phyloP scores from a whole-genome alignment of 2,888 invertebrate genomes.

The Syritta pipiens region DNA sequence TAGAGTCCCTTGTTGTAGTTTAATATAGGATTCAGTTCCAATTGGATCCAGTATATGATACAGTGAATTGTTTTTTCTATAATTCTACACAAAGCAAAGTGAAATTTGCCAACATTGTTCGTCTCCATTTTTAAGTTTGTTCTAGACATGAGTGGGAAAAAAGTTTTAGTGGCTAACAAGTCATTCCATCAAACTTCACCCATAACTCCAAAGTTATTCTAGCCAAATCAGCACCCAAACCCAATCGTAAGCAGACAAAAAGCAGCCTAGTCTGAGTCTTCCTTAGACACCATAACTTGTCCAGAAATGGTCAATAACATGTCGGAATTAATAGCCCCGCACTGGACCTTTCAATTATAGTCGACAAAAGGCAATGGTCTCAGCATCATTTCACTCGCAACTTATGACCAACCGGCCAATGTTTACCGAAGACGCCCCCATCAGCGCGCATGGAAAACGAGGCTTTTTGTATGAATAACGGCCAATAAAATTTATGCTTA shows the following conservation, averaged over 20 bases:
- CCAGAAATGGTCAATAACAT: conserved; percentile 7
- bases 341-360: background rate
- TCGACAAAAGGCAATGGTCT: background rate
- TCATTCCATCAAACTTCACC: too few relatives aligned
- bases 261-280: background rate
- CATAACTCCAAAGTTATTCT: too few relatives aligned
- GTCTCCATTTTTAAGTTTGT: too few relatives aligned
- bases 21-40: too few relatives aligned
- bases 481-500: conserved; percentile 59
- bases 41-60: too few relatives aligned
- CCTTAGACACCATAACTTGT: conserved; percentile 1
- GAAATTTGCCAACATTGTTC: too few relatives aligned
- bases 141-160: too few relatives aligned
- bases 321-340: background rate
- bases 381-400: conserved; percentile 49
- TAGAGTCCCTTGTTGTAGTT: too few relatives aligned
- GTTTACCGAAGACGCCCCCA: conserved; percentile 48
- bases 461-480: conserved; percentile 49
- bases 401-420: conserved; percentile 48
- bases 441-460: background rate
- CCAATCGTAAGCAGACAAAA: background rate
- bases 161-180: too few relatives aligned
- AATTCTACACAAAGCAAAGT: too few relatives aligned
- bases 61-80: too few relatives aligned
- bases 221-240: background rate